Evolutionary conservation across 2,113 vertebrate species (phyloP).

Genomic region (Marmota monax): DNA sequence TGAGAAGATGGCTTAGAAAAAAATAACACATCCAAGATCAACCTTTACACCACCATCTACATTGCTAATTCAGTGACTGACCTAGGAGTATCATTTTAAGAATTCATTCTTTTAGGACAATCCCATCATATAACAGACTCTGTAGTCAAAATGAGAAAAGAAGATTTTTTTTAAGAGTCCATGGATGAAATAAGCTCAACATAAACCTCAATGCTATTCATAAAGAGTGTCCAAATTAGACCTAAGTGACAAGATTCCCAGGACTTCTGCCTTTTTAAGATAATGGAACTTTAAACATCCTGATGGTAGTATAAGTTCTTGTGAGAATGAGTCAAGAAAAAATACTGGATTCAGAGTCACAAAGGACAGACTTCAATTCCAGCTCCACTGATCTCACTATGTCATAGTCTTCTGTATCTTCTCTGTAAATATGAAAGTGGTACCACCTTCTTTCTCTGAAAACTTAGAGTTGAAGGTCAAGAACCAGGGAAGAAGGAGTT

Average conservation of each 20-base stretch:
- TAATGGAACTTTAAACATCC: background rate
- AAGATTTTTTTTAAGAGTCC: background rate
- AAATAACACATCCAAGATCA: background rate
- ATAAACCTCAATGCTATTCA: background rate
- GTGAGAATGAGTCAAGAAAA: background rate
- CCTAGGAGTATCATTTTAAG: background rate
- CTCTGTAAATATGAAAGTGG: background rate
- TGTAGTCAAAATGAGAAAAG: background rate
- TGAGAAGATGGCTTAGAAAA: background rate
- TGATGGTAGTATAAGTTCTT: background rate
- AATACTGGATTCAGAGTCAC: accelerated
- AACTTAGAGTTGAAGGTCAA: background rate
- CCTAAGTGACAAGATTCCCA: accelerated
- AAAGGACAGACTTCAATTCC: background rate
- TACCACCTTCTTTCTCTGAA: accelerated
- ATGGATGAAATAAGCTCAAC: background rate
- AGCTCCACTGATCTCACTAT: background rate
- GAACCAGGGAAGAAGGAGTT: background rate
- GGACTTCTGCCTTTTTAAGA: background rate
- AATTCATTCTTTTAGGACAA: background rate
- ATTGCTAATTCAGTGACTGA: background rate
- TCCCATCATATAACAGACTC: background rate
- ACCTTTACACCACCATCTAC: background rate
- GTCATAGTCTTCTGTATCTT: background rate
- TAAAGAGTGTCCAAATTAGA: background rate